Conservation (phyloP, 2,888 invertebrate genomes). For the Diaphora mendica region DNA sequence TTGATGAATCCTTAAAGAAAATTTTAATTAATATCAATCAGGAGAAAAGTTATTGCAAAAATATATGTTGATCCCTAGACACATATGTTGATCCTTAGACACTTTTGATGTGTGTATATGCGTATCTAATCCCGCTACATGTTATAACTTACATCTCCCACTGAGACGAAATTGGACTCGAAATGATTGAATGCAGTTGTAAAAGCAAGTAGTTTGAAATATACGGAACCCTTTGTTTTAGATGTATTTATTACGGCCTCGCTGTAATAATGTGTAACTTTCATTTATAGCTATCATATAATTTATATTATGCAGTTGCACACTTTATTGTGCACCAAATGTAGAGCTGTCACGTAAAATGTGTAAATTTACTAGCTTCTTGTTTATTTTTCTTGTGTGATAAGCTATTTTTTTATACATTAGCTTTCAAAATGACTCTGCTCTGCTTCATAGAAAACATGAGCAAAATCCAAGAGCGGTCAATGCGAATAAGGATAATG, state of each 20-base stretch:
- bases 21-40: too few relatives aligned
- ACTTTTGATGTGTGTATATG: too few relatives aligned
- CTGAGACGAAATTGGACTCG: constrained; percentile 77
- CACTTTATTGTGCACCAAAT: constrained; percentile 33
- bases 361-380: constrained; percentile 26
- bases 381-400: constrained; percentile 13
- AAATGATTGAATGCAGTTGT: constrained; percentile 85
- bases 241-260: constrained; percentile 59
- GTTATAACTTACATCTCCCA: constrained; percentile 48
- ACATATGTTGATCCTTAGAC: too few relatives aligned
- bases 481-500: too few relatives aligned
- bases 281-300: constrained; percentile 47
- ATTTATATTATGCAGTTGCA: constrained; percentile 39
- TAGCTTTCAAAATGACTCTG: too few relatives aligned
- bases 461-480: too few relatives aligned
- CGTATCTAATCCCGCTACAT: constrained; percentile 47
- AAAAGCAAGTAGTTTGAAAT: constrained; percentile 77
- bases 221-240: constrained; percentile 68
- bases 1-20: too few relatives aligned
- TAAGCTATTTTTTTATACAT: constrained; percentile 6
- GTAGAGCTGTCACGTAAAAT: constrained; percentile 29
- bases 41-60: too few relatives aligned
- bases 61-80: too few relatives aligned
- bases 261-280: constrained; percentile 55
- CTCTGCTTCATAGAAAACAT: too few relatives aligned